These are phyloP conservation scores for Cecropterus lyciades DNA, from an alignment of 1,140 invertebrate genomes.

Conservation along the genomic window DNA sequence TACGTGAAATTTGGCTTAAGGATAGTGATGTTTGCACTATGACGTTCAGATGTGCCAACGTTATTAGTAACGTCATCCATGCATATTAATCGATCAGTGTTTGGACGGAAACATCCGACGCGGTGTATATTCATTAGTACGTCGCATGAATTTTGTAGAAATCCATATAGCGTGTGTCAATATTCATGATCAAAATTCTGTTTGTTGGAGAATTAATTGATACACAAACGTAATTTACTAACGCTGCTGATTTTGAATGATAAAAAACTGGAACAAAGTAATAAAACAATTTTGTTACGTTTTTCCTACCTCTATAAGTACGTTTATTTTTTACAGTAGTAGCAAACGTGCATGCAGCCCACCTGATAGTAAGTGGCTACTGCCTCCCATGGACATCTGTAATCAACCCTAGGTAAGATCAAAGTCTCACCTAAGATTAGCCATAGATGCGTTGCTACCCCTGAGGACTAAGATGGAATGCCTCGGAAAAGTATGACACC, in stretches of 20 bases:
- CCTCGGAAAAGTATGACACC: no score
- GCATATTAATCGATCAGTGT: constrained; percentile 10
- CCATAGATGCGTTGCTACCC: no score
- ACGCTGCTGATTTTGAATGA: background rate
- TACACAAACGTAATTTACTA: background rate
- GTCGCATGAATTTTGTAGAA: background rate
- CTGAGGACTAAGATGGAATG: no score
- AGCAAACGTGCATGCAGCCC: no score
- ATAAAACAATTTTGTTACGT: no score
- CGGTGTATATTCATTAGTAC: background rate
- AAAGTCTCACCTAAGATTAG: no score
- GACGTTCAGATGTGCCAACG: background rate
- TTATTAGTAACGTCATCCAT: constrained; percentile 5
- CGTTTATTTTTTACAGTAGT: no score
- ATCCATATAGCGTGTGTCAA: background rate
- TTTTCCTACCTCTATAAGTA: no score
- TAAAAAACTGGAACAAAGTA: no score
- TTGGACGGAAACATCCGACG: background rate
- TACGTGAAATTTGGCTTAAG: background rate
- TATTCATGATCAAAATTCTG: background rate
- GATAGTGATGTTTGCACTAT: background rate
- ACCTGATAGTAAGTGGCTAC: no score
- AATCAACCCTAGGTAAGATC: no score
- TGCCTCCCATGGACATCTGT: no score
- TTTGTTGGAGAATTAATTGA: background rate